Base-by-base conservation (phyloP, 2,888 invertebrate genomes). In the Fragum sueziense region DNA sequence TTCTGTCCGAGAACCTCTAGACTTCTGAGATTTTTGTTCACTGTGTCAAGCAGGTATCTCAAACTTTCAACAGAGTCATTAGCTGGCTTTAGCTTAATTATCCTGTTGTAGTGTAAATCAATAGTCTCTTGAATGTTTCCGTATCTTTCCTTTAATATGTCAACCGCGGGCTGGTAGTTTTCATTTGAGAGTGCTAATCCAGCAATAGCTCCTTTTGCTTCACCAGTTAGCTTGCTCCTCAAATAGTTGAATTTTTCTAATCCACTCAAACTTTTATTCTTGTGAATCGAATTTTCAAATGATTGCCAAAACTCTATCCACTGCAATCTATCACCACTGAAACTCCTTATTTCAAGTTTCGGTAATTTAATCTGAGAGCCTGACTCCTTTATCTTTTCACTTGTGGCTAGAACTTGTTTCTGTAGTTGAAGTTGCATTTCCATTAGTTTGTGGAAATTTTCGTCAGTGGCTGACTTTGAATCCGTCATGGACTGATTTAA, bases 141-240 rank as follows among this genome's bases (percentile, higher is more conserved):
- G 52, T 69, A 77, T 68, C 73, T 54, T 52, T 70, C 74, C 52
- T 71, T 74, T 22, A 79, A 37, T 7, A 59, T 41, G 14, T 41
- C 17, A 31, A 74, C 25, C 11, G 79, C 79, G 4, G 74, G 61
- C 7, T 62, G 17, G 54, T 79, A 75, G 37, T 75, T 79, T 29
- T 67, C 79, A 33, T 79, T 79, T 41, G 74, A 71, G 29, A 79
- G n/a, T 17, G 61, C 29, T 68, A 79, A 41, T 14, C 72, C 79
- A 31, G 79, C 47, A 17, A 79, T 71, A 14, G 52, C 57, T 37
- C 34, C 25, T 47, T 41, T 61, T 20, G 75, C 79, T 41, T 72
- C 72, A 27, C 72, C 79, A 9, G 27, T 34, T 22, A 79, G 17
- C 69, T 75, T 79, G 37, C 79, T 72, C 22, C 14, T 57, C 27